phyloP scores from a whole-genome alignment of 2,797 vertebrate species.

The Psittacula derbiana region DNA sequence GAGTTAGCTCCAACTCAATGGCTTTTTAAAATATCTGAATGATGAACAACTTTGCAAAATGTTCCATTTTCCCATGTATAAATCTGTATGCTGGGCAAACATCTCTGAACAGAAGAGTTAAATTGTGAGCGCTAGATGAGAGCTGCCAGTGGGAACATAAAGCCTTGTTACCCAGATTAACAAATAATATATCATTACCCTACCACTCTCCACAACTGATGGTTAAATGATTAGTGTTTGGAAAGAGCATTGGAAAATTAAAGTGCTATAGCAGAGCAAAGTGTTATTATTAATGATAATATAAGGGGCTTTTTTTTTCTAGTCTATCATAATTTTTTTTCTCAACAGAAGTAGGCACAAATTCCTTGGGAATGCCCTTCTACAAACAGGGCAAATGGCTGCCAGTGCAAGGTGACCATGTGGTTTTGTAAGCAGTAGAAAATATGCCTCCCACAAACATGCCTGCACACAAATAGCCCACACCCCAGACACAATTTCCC shows the following conservation, averaged over 20 bases:
- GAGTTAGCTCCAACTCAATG: not conserved
- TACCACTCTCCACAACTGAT: not conserved
- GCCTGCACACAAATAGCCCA: not conserved
- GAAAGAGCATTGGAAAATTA: conserved; percentile 12
- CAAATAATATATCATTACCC: conserved; percentile 9
- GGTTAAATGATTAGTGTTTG: conserved; percentile 18
- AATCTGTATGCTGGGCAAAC: not conserved
- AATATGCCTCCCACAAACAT: not conserved
- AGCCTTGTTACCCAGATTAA: not conserved
- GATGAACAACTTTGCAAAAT: not conserved
- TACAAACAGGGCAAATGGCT: not conserved
- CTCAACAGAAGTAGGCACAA: not conserved
- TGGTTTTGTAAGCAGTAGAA: not conserved
- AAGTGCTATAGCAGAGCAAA: not conserved
- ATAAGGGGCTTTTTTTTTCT: not conserved
- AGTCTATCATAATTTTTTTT: not conserved
- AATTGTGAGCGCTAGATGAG: not conserved
- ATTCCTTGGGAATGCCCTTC: not conserved
- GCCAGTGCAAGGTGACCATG: not conserved
- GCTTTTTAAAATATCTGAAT: not conserved
- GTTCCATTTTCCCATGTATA: not conserved
- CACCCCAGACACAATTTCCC: not conserved
- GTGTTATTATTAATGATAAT: not conserved
- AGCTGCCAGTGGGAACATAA: not conserved
- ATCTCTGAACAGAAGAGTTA: not conserved